Percentiles rank a stretch among this genome's conserved stretches.
phyloP scores from a whole-genome alignment of 2,113 vertebrate genomes.

The Paracyprichromis sp. region DNA sequence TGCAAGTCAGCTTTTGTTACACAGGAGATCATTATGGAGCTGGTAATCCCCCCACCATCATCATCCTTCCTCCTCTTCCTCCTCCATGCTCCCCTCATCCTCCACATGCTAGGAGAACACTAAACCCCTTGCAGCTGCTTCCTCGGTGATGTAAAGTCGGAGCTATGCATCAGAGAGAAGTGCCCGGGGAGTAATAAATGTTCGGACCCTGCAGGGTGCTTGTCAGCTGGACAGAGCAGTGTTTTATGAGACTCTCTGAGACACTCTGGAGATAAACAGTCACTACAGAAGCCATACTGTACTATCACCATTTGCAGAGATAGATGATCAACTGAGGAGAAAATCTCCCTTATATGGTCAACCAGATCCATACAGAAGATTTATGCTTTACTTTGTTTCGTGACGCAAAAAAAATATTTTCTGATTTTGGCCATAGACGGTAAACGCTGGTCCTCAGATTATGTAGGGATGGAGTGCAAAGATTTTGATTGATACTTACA shows the following conservation, averaged over 20 bases:
- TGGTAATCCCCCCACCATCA: background rate
- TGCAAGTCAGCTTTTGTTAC: constrained; percentile 60
- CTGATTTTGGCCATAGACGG: background rate
- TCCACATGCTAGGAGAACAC: constrained; percentile 26
- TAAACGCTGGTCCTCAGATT: background rate
- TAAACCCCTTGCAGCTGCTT: constrained; percentile 68
- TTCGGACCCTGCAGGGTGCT: constrained; percentile 24
- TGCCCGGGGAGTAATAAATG: constrained; percentile 48
- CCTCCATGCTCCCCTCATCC: constrained; percentile 20
- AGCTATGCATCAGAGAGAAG: constrained; percentile 56
- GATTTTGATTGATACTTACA: background rate
- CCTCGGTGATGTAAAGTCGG: constrained; percentile 68
- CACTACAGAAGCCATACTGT: constrained; percentile 27
- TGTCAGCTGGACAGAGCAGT: constrained; percentile 1
- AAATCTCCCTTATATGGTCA: background rate
- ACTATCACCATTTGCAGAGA: background rate
- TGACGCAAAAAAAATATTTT: background rate
- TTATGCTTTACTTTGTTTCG: background rate
- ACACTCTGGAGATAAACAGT: constrained; percentile 7
- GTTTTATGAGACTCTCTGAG: constrained; percentile 32
- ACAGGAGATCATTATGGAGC: background rate
- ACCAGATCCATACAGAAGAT: background rate
- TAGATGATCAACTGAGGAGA: constrained; percentile 8
- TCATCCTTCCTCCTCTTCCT: background rate
- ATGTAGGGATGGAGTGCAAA: background rate